Evolutionary conservation across 2,888 invertebrate species (phyloP).

Genomic region (Amiota communis): DNA sequence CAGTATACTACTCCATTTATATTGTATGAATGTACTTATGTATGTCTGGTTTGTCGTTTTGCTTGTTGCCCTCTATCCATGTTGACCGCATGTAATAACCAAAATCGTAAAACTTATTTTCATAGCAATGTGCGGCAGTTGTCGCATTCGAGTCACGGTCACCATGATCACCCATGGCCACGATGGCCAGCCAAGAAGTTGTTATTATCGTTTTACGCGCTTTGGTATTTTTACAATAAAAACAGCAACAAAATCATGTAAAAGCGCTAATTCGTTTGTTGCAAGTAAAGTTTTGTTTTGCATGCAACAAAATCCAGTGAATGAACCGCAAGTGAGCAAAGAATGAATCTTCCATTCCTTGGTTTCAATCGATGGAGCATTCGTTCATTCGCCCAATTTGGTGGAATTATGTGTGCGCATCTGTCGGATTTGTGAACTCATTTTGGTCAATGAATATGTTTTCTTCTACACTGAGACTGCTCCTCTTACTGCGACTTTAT

Average conservation of each 20-base stretch:
- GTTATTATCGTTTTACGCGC: not conserved
- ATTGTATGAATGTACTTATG: too few relatives aligned
- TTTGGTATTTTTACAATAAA: not conserved
- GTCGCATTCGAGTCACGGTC: not conserved
- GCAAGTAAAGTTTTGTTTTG: slow-evolving; percentile 15
- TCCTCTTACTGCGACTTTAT: not conserved
- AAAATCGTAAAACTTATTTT: slow-evolving; percentile 17
- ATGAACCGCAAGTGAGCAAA: too few relatives aligned
- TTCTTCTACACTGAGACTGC: not conserved
- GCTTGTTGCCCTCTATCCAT: not conserved
- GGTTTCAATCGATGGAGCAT: not conserved
- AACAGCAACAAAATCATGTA: slow-evolving; percentile 17
- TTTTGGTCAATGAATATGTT: slow-evolving; percentile 40
- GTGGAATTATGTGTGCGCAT: slow-evolving; percentile 36
- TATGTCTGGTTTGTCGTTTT: not conserved
- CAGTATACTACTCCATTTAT: not conserved
- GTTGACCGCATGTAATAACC: slow-evolving; percentile 27
- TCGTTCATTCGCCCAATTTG: slow-evolving; percentile 13
- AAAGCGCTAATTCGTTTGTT: slow-evolving; percentile 32
- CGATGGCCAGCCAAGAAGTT: not conserved
- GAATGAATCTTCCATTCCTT: too few relatives aligned
- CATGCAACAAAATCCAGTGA: not conserved
- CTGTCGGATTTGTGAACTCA: slow-evolving; percentile 53
- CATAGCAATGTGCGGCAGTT: slow-evolving; percentile 10
- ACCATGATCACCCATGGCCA: not conserved